Evolutionary conservation across 2,888 invertebrate genomes (phyloP).

Genomic region (Eupithecia insigniata): DNA sequence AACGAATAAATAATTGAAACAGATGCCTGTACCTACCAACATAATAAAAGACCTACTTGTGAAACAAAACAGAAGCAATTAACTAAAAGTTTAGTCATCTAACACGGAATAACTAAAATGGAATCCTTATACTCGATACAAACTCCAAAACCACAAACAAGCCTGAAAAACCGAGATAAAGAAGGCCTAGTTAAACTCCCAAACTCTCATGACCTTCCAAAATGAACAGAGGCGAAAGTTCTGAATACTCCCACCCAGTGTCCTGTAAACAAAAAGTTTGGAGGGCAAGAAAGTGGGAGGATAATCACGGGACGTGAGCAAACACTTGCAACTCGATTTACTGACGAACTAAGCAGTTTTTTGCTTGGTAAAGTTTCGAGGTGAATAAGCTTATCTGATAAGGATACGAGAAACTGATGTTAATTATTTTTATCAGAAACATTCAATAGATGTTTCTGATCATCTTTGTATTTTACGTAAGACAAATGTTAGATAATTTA

Average conservation of each 20-base stretch:
- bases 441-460: neutral
- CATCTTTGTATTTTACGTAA: neutral
- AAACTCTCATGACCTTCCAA: conserved; percentile 38
- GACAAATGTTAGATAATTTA: neutral
- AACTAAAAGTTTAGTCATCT: neutral
- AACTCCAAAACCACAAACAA: conserved; percentile 29
- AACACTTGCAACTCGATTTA: conserved; percentile 9
- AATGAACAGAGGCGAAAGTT: conserved; percentile 51
- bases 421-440: neutral
- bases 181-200: conserved; percentile 36
- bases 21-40: neutral
- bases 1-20: neutral
- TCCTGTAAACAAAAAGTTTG: conserved; percentile 68
- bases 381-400: neutral
- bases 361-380: conserved; percentile 5
- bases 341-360: conserved; percentile 4
- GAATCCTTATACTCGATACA: conserved; percentile 5
- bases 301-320: conserved; percentile 24
- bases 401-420: neutral
- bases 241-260: conserved; percentile 44
- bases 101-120: neutral
- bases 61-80: neutral
- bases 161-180: conserved; percentile 45
- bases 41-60: neutral
- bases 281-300: conserved; percentile 53